phyloP scores from a whole-genome alignment of 2,888 invertebrate genomes.

The Euphydryas editha region DNA sequence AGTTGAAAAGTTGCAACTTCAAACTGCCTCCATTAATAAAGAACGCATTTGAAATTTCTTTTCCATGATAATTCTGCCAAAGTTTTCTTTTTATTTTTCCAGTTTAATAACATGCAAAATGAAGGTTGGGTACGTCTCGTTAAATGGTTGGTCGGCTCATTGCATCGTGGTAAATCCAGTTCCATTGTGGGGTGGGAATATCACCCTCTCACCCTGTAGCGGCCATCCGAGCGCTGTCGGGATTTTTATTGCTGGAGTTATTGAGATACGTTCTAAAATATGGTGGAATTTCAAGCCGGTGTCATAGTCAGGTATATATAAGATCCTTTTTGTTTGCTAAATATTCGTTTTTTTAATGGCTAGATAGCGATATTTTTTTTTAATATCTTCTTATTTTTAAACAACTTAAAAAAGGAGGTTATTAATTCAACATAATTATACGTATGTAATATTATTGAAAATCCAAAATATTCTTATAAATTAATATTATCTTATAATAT shows the following conservation, averaged over 20 bases:
- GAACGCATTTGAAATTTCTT: conserved; percentile 48
- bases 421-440: no score
- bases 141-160: conserved; percentile 65
- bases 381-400: not conserved
- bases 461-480: no score
- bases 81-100: conserved; percentile 68
- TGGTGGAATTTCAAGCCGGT: not conserved
- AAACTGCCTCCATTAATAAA: conserved; percentile 39
- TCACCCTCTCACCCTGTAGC: conserved; percentile 9
- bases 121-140: conserved; percentile 59
- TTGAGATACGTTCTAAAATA: conserved; percentile 22
- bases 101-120: conserved; percentile 77
- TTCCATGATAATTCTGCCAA: conserved; percentile 69
- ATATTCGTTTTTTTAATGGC: not conserved
- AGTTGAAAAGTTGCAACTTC: conserved; percentile 34
- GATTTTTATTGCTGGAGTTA: conserved; percentile 28
- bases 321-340: not conserved
- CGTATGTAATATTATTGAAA: no score
- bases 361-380: not conserved
- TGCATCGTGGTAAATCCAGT: conserved; percentile 58
- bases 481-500: no score
- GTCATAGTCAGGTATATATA: not conserved
- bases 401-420: no score
- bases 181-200: conserved; percentile 35
- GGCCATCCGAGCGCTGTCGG: conserved; percentile 22